Evolutionary conservation across 1,140 invertebrate species (phyloP), one percentile per base, ranked within the genome.

Genomic region (Mya arenaria): DNA sequence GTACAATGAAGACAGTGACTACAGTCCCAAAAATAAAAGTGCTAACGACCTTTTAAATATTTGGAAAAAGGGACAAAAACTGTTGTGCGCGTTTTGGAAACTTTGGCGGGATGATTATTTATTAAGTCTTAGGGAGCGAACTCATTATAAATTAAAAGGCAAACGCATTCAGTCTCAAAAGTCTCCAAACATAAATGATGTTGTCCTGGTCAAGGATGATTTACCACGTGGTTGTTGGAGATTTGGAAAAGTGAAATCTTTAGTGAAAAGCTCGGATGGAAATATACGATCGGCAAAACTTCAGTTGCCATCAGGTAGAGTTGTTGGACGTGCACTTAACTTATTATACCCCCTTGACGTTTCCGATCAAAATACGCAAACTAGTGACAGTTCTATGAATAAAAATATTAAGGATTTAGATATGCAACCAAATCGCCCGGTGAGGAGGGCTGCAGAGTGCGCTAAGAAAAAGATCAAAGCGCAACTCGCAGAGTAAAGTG

Each of bases 81-180:
- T 36, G n/a, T 58, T 72, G 25, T 41, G 55, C 37, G 5, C 34
- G 30, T 66, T 77, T 60, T 77, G 28, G 74, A 48, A 77, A 66
- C 13, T 39, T 4, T 77, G 74, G 39, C n/a, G 25, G 17, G 77
- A 78, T 68, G 65, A 69, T 25, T 79, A 78, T 23, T 36, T 79
- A 13, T 37, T 69, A 25, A 79, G 77, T 30, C 32, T 79, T 15
- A 25, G 63, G 10, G 52, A 79, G 60, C 36, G 65, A 32, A 79
- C 77, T 23, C 1, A 34, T n/a, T 19, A 48, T 19, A 78, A 48
- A 65, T n/a, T 39, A n/a, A 68, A 78, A 65, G 41, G 36, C 28
- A 17, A 39, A 23, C 8, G 75, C 0, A 25, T 55, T 23, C n/a
- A 17, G n/a, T 55, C 30, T 13, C 8, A n/a, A 17, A n/a, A 41